Conservation (phyloP, 37 sponge, comb jelly and placozoan genomes). For the Amphimedon queenslandica region DNA sequence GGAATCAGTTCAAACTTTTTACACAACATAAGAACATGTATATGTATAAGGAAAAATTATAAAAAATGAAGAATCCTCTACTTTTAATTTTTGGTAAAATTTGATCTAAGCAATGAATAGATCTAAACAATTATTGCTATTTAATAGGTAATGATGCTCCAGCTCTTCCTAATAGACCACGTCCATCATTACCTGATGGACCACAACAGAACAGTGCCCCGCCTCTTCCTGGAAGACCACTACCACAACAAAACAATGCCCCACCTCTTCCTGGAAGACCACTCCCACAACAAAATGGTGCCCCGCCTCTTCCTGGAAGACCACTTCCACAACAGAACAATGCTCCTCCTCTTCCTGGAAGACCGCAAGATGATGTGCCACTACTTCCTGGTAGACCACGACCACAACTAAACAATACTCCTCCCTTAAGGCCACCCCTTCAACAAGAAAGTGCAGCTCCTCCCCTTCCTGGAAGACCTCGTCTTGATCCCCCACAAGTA, state of each 20-base stretch:
- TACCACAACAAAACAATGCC: not conserved
- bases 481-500: too few species aligned
- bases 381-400: not conserved
- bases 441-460: not conserved
- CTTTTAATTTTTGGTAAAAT: too few species aligned
- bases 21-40: too few species aligned
- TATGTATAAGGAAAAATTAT: too few species aligned
- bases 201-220: too few species aligned
- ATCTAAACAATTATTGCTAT: too few species aligned
- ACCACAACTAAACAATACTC: not conserved
- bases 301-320: not conserved
- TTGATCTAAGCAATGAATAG: too few species aligned
- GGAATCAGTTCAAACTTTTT: too few species aligned
- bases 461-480: not conserved
- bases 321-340: not conserved
- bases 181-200: too few species aligned
- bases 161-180: too few species aligned
- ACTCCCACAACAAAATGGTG: not conserved
- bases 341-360: not conserved
- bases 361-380: not conserved
- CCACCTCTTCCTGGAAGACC: constrained; percentile 1
- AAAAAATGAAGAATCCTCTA: too few species aligned
- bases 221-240: constrained; percentile 2
- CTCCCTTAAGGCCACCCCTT: constrained; percentile 6
- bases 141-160: too few species aligned